Conservation (phyloP, 2,888 invertebrate species). For the Scelioninae gen. 2 region DNA sequence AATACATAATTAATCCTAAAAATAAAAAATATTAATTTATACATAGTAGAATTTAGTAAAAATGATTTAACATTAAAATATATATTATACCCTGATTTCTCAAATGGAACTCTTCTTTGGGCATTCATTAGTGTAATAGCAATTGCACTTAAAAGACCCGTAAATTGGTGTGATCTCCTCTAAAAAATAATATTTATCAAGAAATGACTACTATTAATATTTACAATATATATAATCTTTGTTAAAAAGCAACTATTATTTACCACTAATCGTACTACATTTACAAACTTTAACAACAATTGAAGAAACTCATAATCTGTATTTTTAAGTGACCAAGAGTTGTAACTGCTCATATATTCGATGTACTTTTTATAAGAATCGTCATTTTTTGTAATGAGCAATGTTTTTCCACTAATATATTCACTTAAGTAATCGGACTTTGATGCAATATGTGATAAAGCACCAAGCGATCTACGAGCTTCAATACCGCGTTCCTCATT, state of each 20-base stretch:
- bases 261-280: constrained; percentile 69
- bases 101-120: constrained; percentile 66
- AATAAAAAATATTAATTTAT: constrained; percentile 8
- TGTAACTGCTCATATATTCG: constrained; percentile 69
- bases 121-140: constrained; percentile 67
- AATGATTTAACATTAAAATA: constrained; percentile 16
- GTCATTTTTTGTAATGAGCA: constrained; percentile 64
- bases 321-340: constrained; percentile 66
- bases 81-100: constrained; percentile 65
- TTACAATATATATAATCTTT: no score
- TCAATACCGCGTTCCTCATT: constrained; percentile 72
- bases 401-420: constrained; percentile 69
- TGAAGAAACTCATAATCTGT: constrained; percentile 69
- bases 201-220: no score
- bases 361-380: constrained; percentile 64
- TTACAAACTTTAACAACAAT: constrained; percentile 69
- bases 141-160: constrained; percentile 71
- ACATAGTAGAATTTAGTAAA: constrained; percentile 4
- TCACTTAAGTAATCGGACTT: constrained; percentile 69
- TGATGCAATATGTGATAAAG: constrained; percentile 66
- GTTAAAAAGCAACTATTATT: no score
- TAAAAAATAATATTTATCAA: constrained; percentile 56
- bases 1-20: constrained; percentile 67
- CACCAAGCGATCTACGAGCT: constrained; percentile 69
- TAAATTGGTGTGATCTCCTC: constrained; percentile 74